Evolutionary conservation across 2,113 vertebrate genomes (phyloP).

Genomic region (Scomber colias): DNA sequence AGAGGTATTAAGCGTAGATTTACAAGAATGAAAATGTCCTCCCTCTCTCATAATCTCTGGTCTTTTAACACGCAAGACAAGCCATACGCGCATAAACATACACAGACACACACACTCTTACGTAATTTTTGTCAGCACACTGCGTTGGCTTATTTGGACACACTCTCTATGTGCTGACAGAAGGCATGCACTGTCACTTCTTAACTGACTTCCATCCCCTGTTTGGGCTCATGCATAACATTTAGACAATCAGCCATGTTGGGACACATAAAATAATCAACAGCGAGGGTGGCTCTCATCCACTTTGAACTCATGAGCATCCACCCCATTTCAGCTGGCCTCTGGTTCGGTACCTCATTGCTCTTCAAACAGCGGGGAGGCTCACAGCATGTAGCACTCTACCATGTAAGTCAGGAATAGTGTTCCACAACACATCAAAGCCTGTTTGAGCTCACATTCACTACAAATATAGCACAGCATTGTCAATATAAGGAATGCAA

Average conservation of each 20-base stretch:
- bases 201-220: not conserved
- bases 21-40: conserved; percentile 80
- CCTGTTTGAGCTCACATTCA: conserved; percentile 59
- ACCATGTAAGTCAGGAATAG: conserved; percentile 40
- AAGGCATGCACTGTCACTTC: conserved; percentile 65
- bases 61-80: conserved; percentile 69
- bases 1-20: conserved; percentile 82
- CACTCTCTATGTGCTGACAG: conserved; percentile 45
- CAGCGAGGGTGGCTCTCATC: conserved; percentile 4
- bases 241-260: conserved; percentile 41
- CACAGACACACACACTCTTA: conserved; percentile 54
- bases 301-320: conserved; percentile 40
- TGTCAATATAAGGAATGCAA: conserved; percentile 58
- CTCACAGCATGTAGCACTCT: conserved; percentile 41
- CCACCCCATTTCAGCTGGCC: conserved; percentile 11
- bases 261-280: conserved; percentile 38
- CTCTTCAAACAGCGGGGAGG: conserved; percentile 50
- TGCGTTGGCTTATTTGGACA: conserved; percentile 35
- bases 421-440: conserved; percentile 71
- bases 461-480: conserved; percentile 60
- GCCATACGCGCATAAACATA: conserved; percentile 38
- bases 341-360: conserved; percentile 2
- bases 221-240: conserved; percentile 58
- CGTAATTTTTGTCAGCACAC: conserved; percentile 50
- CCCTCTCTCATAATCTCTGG: conserved; percentile 72